Conservation (phyloP, 2,113 vertebrate genomes). For the Mastomys natalensis region DNA sequence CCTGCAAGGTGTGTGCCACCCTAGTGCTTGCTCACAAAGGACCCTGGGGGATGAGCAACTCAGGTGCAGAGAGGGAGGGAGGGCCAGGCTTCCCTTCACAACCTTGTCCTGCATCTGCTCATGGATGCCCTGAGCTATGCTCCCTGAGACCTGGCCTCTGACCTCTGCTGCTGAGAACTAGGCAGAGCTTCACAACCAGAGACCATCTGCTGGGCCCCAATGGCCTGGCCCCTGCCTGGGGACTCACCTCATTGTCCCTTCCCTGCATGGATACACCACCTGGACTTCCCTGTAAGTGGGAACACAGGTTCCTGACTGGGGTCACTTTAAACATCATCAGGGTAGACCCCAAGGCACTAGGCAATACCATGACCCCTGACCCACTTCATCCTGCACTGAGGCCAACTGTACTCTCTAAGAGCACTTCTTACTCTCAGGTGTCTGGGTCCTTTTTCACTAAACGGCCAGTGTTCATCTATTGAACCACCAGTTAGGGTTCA, state of each 20-base stretch:
- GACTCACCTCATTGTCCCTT: neutral
- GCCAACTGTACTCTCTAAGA: too few relatives aligned
- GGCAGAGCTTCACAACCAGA: too few relatives aligned
- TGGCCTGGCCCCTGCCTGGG: neutral
- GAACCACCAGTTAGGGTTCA: neutral
- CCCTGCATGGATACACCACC: too few relatives aligned
- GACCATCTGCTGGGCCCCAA: neutral
- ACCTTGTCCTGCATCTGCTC: neutral
- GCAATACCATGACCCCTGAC: too few relatives aligned
- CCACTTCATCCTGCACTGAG: too few relatives aligned
- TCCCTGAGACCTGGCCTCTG: neutral
- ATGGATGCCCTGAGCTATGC: neutral
- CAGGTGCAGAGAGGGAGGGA: fast-evolving
- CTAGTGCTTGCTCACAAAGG: neutral
- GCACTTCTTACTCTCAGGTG: neutral
- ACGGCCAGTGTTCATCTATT: neutral
- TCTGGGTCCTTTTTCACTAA: too few relatives aligned
- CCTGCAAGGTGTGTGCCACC: neutral
- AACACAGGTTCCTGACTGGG: neutral
- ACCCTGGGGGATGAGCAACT: fast-evolving
- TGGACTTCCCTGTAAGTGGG: neutral
- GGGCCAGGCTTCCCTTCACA: neutral
- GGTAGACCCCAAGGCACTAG: neutral
- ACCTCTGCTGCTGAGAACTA: neutral
- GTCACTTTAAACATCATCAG: neutral